phyloP scores from a whole-genome alignment of 2,797 vertebrate genomes.

The Menidia menidia region DNA sequence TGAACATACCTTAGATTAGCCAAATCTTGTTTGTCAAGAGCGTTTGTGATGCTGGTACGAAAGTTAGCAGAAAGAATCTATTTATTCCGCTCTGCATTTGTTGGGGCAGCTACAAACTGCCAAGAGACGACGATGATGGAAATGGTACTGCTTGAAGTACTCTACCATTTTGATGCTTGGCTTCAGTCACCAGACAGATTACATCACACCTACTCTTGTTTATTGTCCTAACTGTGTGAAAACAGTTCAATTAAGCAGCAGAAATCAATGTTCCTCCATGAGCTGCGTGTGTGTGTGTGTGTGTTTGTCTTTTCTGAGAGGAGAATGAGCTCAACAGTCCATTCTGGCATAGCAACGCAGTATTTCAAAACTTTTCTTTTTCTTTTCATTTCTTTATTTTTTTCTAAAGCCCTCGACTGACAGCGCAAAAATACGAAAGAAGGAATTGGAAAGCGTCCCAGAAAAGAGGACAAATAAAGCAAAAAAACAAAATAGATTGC shows the following conservation, averaged over 20 bases:
- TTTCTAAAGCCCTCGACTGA: conserved; percentile 22
- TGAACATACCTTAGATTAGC: too few species aligned
- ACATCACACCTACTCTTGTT: too few species aligned
- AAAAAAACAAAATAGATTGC: conserved; percentile 22
- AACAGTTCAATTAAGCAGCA: background rate
- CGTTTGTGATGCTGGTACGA: too few species aligned
- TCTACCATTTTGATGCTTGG: too few species aligned
- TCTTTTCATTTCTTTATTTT: background rate
- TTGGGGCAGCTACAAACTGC: background rate
- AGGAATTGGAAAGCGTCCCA: conserved; percentile 15
- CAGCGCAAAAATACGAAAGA: conserved; percentile 22
- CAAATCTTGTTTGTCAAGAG: too few species aligned
- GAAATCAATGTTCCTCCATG: background rate
- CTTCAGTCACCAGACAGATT: too few species aligned
- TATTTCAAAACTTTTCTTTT: background rate
- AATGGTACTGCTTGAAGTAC: too few species aligned
- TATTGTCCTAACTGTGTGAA: too few species aligned
- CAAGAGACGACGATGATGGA: too few species aligned
- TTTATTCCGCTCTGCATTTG: background rate
- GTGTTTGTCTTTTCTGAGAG: background rate
- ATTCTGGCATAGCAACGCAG: background rate
- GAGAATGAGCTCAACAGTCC: background rate
- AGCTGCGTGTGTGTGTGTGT: background rate
- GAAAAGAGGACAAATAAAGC: conserved; percentile 10
- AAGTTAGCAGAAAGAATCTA: background rate